Evolutionary conservation across 35 echinoderm and acorn worm species (phyloP).

Genomic region (Acanthaster planci): DNA sequence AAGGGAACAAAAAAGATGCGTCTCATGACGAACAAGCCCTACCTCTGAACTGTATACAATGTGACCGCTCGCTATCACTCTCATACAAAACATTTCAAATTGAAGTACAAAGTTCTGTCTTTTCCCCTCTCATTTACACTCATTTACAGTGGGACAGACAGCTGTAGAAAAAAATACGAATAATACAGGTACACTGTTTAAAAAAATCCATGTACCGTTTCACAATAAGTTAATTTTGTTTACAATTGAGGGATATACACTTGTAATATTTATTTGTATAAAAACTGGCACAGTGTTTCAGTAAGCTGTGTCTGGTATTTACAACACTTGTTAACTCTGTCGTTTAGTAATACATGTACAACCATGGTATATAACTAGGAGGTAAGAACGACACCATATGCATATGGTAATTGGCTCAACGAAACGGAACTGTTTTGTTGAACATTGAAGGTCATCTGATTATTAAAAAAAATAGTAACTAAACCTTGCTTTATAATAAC

Average conservation of each 20-base stretch:
- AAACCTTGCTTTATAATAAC: neutral
- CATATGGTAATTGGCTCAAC: neutral
- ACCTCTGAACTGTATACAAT: neutral
- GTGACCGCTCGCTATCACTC: neutral
- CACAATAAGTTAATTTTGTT: slow-evolving; percentile 9
- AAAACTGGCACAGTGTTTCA: slow-evolving; percentile 8
- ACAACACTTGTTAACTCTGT: neutral
- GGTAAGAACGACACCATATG: neutral
- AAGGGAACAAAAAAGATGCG: neutral
- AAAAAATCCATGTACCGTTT: neutral
- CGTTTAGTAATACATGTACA: neutral
- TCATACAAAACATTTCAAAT: slow-evolving; percentile 20
- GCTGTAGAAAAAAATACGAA: slow-evolving; percentile 8
- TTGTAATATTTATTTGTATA: neutral
- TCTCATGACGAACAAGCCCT: neutral
- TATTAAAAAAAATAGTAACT: neutral
- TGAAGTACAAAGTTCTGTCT: slow-evolving; percentile 9
- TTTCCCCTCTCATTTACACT: slow-evolving; percentile 9
- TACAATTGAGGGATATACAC: neutral
- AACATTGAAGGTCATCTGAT: neutral
- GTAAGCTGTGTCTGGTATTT: slow-evolving; percentile 19
- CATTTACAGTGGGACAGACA: neutral
- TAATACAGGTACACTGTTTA: neutral
- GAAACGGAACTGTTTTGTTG: neutral
- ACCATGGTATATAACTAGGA: neutral